Base-by-base conservation (phyloP, 2,888 invertebrate species). In the Melipona bicolor region DNA sequence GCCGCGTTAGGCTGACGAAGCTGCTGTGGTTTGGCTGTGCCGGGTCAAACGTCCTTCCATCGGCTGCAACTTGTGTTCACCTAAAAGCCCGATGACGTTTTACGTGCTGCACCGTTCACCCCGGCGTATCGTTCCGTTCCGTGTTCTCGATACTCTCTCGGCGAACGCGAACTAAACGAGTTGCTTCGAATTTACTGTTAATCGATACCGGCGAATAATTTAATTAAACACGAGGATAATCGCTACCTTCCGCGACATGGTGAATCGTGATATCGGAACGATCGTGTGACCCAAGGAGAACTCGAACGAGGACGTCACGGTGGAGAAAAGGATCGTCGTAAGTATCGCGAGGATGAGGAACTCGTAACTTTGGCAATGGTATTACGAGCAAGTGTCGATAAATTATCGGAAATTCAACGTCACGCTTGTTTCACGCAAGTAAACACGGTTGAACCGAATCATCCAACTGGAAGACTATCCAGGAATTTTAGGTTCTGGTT, bases 391-490 rank as follows among this genome's bases (percentile, higher is more conserved):
- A 52, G 68, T 27, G 56, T 62, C 67, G 24, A 62, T 50, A 69
- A 85, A 88, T 88, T 85, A 87, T 87, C 67, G 85, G 81, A 85
- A 85, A 77, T 85, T 83, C 85, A 67, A 62, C 77, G 71, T 87
- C 89, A 67, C 82, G 62, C 75, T 43, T 56, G 85, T 74, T 80
- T 69, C 69, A 65, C 59, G 80, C 77, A 65, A 77, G 83, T 88
- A 88, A 87, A 89, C 87, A 88, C 65, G 65, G 79, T 80, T 64
- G 79, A 86, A 79, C 67, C 61, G 79, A 85, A 83, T 89, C 84
- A 82, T 87, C 83, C 84, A 79, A 84, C 79, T 84, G 81, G 82
- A 76, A 85, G 89, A 87, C 87, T 88, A 85, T 79, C 54, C 79
- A 76, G 82, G 72, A 76, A 89, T 87, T 81, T 73, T 77, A 77